These are phyloP conservation scores for Uloborus plumipes DNA, from an alignment of 2,888 invertebrate species.

Conservation along the genomic window DNA sequence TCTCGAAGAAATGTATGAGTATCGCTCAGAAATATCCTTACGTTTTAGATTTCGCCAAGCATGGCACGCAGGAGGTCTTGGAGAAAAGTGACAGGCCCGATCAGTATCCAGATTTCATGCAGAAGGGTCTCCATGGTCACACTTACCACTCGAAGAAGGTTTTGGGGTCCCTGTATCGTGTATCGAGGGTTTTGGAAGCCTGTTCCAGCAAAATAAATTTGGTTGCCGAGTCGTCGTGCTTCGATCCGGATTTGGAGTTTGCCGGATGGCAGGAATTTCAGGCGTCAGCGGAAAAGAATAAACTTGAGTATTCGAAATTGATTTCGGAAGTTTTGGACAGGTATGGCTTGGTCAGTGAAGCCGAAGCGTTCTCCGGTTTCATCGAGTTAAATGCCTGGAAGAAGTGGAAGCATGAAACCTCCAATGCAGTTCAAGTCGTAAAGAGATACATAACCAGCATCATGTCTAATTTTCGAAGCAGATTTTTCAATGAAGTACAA, in stretches of 20 bases:
- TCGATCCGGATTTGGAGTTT: slow-evolving; percentile 39
- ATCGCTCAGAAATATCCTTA: slow-evolving; percentile 67
- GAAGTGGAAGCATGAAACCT: slow-evolving; percentile 39
- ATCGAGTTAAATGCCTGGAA: slow-evolving; percentile 30
- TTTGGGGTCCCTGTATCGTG: slow-evolving; percentile 69
- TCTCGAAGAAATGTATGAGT: slow-evolving; percentile 66
- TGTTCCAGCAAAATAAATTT: slow-evolving; percentile 48
- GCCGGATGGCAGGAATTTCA: slow-evolving; percentile 54
- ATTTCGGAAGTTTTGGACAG: slow-evolving; percentile 35
- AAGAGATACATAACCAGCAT: slow-evolving; percentile 27
- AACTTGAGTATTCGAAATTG: slow-evolving; percentile 24
- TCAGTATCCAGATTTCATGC: slow-evolving; percentile 67
- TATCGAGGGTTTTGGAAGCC: slow-evolving; percentile 48
- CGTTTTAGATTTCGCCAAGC: slow-evolving; percentile 71
- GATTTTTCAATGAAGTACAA: slow-evolving; percentile 28
- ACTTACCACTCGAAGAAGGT: slow-evolving; percentile 68
- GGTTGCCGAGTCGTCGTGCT: background rate
- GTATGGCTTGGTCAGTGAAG: slow-evolving; percentile 46
- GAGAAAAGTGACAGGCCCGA: slow-evolving; percentile 45
- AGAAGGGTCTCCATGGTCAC: slow-evolving; percentile 66
- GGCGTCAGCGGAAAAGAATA: slow-evolving; percentile 45
- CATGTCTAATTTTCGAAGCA: slow-evolving; percentile 22
- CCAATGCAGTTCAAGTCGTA: slow-evolving; percentile 42
- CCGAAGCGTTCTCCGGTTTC: slow-evolving; percentile 53
- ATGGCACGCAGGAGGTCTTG: slow-evolving; percentile 68